Evolutionary conservation across 1,140 invertebrate genomes (phyloP).

Genomic region (Venturia canescens): DNA sequence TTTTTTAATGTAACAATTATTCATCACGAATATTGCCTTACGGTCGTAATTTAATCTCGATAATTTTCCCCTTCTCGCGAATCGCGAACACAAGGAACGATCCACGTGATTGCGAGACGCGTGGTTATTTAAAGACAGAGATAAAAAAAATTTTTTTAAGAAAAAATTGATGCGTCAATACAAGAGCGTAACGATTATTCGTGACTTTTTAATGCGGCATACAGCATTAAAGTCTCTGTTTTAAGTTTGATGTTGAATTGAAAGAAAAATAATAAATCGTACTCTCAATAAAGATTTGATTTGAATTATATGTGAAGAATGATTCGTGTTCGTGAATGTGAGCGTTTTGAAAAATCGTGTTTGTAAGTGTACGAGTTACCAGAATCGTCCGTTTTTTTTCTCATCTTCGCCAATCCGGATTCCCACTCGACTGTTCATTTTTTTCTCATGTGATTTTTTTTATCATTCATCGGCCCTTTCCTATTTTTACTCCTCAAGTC

Average conservation of each 20-base stretch:
- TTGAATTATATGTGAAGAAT: neutral
- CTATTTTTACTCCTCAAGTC: neutral
- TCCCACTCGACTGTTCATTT: neutral
- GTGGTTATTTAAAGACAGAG: neutral
- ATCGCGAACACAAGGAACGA: neutral
- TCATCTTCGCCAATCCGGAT: neutral
- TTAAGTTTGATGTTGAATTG: neutral
- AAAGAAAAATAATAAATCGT: neutral
- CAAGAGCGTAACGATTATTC: neutral
- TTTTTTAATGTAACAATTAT: neutral
- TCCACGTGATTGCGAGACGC: neutral
- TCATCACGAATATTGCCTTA: neutral
- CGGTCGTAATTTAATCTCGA: neutral
- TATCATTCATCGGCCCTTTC: neutral
- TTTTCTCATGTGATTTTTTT: neutral
- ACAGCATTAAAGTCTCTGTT: neutral
- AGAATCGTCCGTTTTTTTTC: constrained; percentile 16
- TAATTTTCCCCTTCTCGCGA: neutral
- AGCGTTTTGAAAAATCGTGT: neutral
- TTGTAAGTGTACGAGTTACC: constrained; percentile 50
- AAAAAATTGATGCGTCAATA: too few relatives aligned
- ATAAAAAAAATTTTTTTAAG: neutral
- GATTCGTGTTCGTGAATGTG: neutral
- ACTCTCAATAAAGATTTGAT: neutral
- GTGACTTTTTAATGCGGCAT: neutral